Evolutionary conservation across 1,140 invertebrate genomes (phyloP), one percentile per base, ranked within the genome.

Genomic region (Agraylea sexmaculata): DNA sequence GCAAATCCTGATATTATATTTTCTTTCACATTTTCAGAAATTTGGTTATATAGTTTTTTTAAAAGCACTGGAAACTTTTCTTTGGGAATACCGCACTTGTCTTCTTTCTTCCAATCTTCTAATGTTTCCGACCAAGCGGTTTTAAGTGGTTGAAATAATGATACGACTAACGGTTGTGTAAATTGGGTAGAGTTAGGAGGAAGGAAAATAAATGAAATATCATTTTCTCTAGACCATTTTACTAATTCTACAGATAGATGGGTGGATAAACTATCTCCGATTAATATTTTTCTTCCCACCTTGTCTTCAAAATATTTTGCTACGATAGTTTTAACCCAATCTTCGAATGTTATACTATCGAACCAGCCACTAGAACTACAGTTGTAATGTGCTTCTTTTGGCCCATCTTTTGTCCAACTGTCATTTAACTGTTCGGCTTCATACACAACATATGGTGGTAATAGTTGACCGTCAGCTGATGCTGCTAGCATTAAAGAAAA

Each of bases 101-200:
- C 25, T 30, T 38, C 36, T 15, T 38, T 43, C 42, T 58, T 62
- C 41, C 49, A 59, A 11, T 54, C 42, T 17, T 36, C 23, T 17
- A 62, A 42, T 30, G 60, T 52, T 34, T 54, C 33, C 13, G 52
- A 45, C 60, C 60, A 65, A 5, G 23, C 23, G 18, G 29, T 51
- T 37, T 62, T 62, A 28, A 65, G 13, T 34, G 58, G 56, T 10
- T 48, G 30, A 50, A 64, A 64, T 42, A 60, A 54, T 25, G 44
- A 43, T 10, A 60, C 53, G 47, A 64, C 64, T 17, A 64, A 40
- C 11, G 61, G 61, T 36, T 64, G 60, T 6, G 42, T 41, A 1
- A 55, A 23, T 42, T 59, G 57, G 5, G 59, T 62, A 8, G 52
- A 42, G 42, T 65, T 64, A 17, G 56, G 33, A 25, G 66, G 59